phyloP scores from a whole-genome alignment of 2,888 invertebrate genomes.

The Myathropa florea region DNA sequence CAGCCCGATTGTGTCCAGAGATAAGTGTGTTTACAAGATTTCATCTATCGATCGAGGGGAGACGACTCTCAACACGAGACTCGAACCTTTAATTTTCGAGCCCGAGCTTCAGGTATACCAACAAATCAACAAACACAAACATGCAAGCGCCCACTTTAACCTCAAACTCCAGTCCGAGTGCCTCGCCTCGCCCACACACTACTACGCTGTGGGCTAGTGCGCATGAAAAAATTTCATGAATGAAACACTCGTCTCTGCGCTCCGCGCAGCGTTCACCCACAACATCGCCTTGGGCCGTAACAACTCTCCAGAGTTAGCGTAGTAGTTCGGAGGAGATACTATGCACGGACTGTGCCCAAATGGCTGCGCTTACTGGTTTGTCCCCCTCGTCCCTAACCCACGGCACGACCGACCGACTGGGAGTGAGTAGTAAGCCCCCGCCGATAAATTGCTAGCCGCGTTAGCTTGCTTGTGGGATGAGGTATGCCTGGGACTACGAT shows the following conservation, averaged over 20 bases:
- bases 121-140: background rate
- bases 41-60: slow-evolving; percentile 10
- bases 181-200: slow-evolving; percentile 40
- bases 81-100: slow-evolving; percentile 11
- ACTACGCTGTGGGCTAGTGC: slow-evolving; percentile 31
- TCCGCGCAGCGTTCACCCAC: background rate
- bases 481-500: slow-evolving; percentile 7
- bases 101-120: background rate
- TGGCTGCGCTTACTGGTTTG: slow-evolving; percentile 27
- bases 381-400: background rate
- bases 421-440: background rate
- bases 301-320: slow-evolving; percentile 40
- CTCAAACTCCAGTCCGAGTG: slow-evolving; percentile 5
- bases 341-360: slow-evolving; percentile 33
- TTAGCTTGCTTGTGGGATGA: slow-evolving; percentile 3
- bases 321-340: slow-evolving; percentile 22
- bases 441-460: slow-evolving; percentile 10
- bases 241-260: slow-evolving; percentile 41
- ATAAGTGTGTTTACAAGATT: slow-evolving; percentile 27
- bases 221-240: slow-evolving; percentile 65
- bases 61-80: slow-evolving; percentile 7
- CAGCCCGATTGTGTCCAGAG: background rate
- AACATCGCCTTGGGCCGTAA: slow-evolving; percentile 4
- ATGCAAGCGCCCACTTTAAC: background rate
- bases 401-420: background rate